A percentile compares a stretch with the other conserved stretches of the same genome.
Evolutionary conservation across 2,113 vertebrate species (phyloP).

Genomic region (Phainopepla nitens): DNA sequence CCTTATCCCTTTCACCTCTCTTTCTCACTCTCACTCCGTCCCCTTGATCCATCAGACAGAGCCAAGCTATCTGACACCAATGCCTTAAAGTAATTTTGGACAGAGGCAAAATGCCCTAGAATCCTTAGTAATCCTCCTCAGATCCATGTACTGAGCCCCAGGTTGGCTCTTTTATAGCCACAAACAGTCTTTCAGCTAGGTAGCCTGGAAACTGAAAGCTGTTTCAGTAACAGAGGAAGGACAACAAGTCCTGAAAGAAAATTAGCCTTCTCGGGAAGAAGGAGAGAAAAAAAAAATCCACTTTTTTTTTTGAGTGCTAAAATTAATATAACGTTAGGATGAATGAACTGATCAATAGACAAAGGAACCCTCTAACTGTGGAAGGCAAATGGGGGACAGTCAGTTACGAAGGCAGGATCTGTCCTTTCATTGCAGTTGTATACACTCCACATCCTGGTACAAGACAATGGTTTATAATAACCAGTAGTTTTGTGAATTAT

Average conservation of each 20-base stretch:
- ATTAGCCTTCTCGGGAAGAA: constrained; percentile 34
- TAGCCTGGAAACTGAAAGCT: constrained; percentile 70
- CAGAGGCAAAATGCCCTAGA: constrained; percentile 75
- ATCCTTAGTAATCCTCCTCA: constrained; percentile 78
- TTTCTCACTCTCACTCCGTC: constrained; percentile 60
- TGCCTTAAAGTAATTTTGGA: constrained; percentile 78
- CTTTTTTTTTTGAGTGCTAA: background rate
- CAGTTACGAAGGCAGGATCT: background rate
- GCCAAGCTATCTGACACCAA: constrained; percentile 66
- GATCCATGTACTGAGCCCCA: constrained; percentile 71
- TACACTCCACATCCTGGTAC: background rate
- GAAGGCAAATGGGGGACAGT: background rate
- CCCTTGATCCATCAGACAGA: constrained; percentile 73
- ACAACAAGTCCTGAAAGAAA: constrained; percentile 67
- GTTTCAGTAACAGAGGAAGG: constrained; percentile 57
- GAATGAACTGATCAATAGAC: background rate
- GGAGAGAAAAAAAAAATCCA: background rate
- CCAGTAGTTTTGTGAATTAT: background rate
- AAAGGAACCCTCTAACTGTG: background rate
- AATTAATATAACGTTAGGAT: background rate
- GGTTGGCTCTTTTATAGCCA: constrained; percentile 70
- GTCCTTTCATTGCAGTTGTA: background rate
- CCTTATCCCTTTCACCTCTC: constrained; percentile 75
- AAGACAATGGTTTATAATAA: background rate
- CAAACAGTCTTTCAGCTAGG: constrained; percentile 63